Base-by-base conservation (phyloP, 2,797 vertebrate genomes). In the Tokudaia tokunoshimensis region DNA sequence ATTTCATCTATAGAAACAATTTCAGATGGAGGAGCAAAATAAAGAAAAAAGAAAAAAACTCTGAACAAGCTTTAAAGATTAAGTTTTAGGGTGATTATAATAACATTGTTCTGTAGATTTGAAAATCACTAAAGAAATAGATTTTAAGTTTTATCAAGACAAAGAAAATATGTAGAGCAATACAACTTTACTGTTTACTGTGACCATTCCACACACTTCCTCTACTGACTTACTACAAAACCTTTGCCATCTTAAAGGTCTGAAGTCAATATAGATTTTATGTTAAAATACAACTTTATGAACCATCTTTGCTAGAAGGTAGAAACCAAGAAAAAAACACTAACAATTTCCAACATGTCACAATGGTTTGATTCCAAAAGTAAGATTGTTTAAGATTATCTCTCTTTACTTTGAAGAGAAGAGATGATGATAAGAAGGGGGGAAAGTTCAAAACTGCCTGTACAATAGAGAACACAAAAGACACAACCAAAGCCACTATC, bases 231-330 rank as follows among this genome's bases (percentile, higher is more conserved):
- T 86, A 90, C 3, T 24, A 84, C 44, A 94, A 96, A 91, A 72
- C 15, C 47, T 47, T n/a, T 92, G 65, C 63, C 41, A 86, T 65
- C 41, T 78, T 87, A 79, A 96, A 95, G 22, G 85, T 94, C 24
- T 79, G 61, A 82, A 94, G 88, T 95, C 67, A 90, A 86, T 82
- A 82, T 86, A 94, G 41, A 57, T 72, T 94, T 93, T 89, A 92
- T 84, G 55, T 79, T 78, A 82, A 78, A 96, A 92, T 65, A 74
- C 17, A 94, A 47, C 22, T 76, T 75, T 82, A 94, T 78, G 31
- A 89, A 59, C 52, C 86, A 86, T 55, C 44, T 94, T 85, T 41
- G 59, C 44, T 92, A 47, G 47, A 55, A 91, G 2, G 41, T 14
- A 44, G 47, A 95, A 65, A 89, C 14, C 84, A 87, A 86, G 34